Conservation (phyloP, 2,888 invertebrate species). For the Conomelus anceps region DNA sequence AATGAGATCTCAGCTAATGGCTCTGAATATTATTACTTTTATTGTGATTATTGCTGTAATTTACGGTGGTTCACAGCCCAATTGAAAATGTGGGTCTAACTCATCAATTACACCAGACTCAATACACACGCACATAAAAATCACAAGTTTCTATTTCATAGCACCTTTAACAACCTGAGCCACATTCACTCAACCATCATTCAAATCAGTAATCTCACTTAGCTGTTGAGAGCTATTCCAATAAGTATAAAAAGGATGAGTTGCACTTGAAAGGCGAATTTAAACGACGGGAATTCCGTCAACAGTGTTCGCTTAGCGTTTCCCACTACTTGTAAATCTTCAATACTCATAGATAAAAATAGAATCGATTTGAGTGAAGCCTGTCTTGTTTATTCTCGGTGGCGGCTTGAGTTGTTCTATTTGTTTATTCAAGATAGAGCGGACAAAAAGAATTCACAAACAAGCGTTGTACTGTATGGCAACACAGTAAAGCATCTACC, state of each 20-base stretch:
- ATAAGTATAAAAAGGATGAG: neutral
- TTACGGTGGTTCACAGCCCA: too few species aligned
- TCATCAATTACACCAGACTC: too few species aligned
- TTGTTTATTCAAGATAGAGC: neutral
- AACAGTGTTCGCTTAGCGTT: neutral
- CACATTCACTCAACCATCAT: neutral
- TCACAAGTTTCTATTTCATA: neutral
- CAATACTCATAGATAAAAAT: neutral
- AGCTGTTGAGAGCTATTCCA: neutral
- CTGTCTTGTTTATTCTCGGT: neutral
- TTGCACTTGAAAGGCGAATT: neutral
- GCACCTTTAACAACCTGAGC: neutral
- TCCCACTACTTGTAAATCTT: neutral
- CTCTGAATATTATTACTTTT: too few species aligned
- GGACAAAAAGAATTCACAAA: neutral
- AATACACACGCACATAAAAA: too few species aligned
- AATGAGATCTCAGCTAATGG: too few species aligned
- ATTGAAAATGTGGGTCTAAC: too few species aligned
- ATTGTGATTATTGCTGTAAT: too few species aligned
- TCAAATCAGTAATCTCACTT: neutral
- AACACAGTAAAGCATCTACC: neutral
- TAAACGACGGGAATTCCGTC: neutral
- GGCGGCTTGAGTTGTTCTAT: neutral
- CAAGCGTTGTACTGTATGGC: neutral
- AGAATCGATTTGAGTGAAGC: neutral